Evolutionary conservation across 2,797 vertebrate genomes (phyloP), one percentile per base, ranked within the genome.

Genomic region (Gymnodraco acuticeps): DNA sequence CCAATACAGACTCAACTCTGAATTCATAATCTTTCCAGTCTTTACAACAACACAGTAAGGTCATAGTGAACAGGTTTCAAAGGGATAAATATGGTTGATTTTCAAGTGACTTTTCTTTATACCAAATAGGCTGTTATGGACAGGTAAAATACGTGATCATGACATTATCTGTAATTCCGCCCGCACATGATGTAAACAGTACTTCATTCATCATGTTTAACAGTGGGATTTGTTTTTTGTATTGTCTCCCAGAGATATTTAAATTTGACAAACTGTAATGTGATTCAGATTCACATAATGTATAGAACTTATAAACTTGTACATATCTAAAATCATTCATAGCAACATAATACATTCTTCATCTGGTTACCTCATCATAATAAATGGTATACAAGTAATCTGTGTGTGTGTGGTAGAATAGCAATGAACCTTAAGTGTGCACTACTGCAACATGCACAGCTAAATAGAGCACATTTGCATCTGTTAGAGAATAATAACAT

Each of bases 341-440:
- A 62, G 54, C 19, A 66, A 62, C 47, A 45, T 65, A 58, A 75
- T 15, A 60, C 45, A 58, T 33, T 52, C 50, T 60, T 64, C 67
- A 47, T 73, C 70, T 86, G 72, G 47, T 84, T 73, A 75, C 20
- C n/a, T 67, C 51, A 80, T 85, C 66, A 80, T 64, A 66, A 78
- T 53, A 62, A 45, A 73, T 67, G 33, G 52, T 4, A 45, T 23
- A 68, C 20, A 62, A 41, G 55, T 50, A 41, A 23, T 43, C 55
- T n/a, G 51, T 70, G 10, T 52, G 12, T 46, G 16, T 46, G 16
- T 42, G 13, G 13, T 59, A 33, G 8, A 69, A 59, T n/a, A 60
- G 2, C 65, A 41, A 10, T 27, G 23, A 45, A 20, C 16, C 7
- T 31, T 6, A 54, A 20, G 56, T 41, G 23, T 48, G 27, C n/a